phyloP scores from a whole-genome alignment of 2,888 invertebrate genomes.

The Alloplasta piceator region DNA sequence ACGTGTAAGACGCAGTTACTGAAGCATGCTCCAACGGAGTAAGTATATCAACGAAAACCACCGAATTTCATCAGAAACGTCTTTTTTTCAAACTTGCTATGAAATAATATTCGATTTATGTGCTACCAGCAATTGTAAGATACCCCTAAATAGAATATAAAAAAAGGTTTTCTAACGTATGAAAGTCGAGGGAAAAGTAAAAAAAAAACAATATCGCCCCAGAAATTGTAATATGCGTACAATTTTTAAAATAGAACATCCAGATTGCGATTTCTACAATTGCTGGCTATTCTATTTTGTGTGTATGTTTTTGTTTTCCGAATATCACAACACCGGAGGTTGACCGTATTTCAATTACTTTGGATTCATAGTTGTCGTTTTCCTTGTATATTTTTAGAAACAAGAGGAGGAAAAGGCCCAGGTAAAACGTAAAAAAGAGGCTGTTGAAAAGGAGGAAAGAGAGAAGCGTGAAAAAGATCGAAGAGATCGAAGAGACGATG shows the following conservation, averaged over 20 bases:
- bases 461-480: slow-evolving; percentile 84
- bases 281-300: slow-evolving; percentile 75
- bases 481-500: slow-evolving; percentile 82
- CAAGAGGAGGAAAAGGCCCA: slow-evolving; percentile 89
- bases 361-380: slow-evolving; percentile 52
- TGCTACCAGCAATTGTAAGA: slow-evolving; percentile 75
- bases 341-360: slow-evolving; percentile 55
- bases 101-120: slow-evolving; percentile 69
- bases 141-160: not conserved
- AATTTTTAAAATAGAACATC: too few relatives aligned
- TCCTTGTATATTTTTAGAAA: slow-evolving; percentile 86
- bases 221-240: too few relatives aligned
- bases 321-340: slow-evolving; percentile 70
- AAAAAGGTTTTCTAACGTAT: not conserved
- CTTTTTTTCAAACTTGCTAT: slow-evolving; percentile 34
- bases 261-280: slow-evolving; percentile 63
- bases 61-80: slow-evolving; percentile 47
- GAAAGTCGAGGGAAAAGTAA: too few relatives aligned
- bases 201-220: too few relatives aligned
- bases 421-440: slow-evolving; percentile 87
- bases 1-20: slow-evolving; percentile 76
- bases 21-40: slow-evolving; percentile 79
- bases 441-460: slow-evolving; percentile 87
- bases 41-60: slow-evolving; percentile 73
- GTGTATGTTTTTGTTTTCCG: slow-evolving; percentile 37